Evolutionary conservation across 2,888 invertebrate genomes (phyloP), one percentile per base, ranked within the genome.

Genomic region (Drosophila peninsularis): DNA sequence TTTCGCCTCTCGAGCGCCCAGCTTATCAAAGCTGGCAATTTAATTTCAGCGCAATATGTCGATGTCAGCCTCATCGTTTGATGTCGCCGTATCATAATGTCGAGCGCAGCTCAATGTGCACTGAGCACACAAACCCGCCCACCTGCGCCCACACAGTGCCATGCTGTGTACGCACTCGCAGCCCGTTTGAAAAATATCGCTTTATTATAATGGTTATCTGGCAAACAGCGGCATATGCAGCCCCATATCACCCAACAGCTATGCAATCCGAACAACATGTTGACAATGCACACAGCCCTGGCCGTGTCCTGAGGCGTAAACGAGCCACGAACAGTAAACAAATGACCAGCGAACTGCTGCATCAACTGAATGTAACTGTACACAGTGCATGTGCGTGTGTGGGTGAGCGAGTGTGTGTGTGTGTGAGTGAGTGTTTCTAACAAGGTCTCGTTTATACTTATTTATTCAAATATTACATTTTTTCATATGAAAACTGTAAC

Each of bases 121-220:
- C 62, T 66, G 14, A 67, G 50, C 37, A 39, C 21, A 42, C 32
- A 62, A 13, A 41, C 47, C 57, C 41, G 13, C 13, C 11, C 11
- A 13, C 50, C 47, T 57, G 54, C 49, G 60, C 24, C 66, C 66
- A 27, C 21, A 30, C 49, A 24, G 53, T 37, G 36, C 19, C 13
- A 13, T 45, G 37, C 36, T 34, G 39, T 30, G 13, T 39, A 39
- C 24, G 44, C n/a, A 36, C 19, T 39, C 42, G 21, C 34, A 19
- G 17, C 41, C 17, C 19, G 64, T 47, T 61, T 34, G 45, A 24
- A 62, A 52, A 63, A 52, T 34, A 57, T 37, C 44, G 37, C 81
- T 79, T 76, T 88, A 84, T 88, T 78, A 87, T 86, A 88, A 80
- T 78, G 72, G 75, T 75, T 86, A 84, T 82, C 66, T 69, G 62